These are phyloP conservation scores for Eubucco bourcierii DNA, from an alignment of 2,113 vertebrate species.

Conservation along the genomic window DNA sequence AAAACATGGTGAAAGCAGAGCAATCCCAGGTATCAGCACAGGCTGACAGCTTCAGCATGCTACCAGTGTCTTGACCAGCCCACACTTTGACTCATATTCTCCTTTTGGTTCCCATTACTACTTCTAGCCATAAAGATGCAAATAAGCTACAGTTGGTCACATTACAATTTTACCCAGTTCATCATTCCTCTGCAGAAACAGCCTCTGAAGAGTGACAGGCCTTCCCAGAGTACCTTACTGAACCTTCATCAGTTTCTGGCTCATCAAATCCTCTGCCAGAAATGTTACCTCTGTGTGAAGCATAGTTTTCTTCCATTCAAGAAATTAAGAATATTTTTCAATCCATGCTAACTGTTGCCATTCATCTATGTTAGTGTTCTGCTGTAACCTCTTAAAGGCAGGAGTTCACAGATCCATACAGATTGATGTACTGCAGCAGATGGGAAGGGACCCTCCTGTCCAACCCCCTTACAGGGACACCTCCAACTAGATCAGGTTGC, in stretches of 20 bases:
- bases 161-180: background rate
- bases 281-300: background rate
- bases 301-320: background rate
- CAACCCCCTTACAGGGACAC: too few species aligned
- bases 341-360: background rate
- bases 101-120: background rate
- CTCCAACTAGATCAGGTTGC: too few species aligned
- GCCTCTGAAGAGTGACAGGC: background rate
- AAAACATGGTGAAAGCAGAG: background rate
- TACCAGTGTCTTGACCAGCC: background rate
- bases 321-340: background rate
- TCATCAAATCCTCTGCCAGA: background rate
- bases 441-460: too few species aligned
- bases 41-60: background rate
- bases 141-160: background rate
- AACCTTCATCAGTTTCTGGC: background rate
- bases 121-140: rapidly evolving
- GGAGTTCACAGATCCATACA: too few species aligned
- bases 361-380: background rate
- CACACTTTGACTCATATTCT: background rate
- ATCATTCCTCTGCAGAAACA: background rate
- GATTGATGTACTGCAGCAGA: too few species aligned
- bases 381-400: too few species aligned
- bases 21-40: background rate
- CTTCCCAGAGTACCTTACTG: background rate